Percentiles rank a stretch among this genome's conserved stretches.
Evolutionary conservation across 2,888 invertebrate species (phyloP).

Genomic region (Euspilapteryx auroguttella): DNA sequence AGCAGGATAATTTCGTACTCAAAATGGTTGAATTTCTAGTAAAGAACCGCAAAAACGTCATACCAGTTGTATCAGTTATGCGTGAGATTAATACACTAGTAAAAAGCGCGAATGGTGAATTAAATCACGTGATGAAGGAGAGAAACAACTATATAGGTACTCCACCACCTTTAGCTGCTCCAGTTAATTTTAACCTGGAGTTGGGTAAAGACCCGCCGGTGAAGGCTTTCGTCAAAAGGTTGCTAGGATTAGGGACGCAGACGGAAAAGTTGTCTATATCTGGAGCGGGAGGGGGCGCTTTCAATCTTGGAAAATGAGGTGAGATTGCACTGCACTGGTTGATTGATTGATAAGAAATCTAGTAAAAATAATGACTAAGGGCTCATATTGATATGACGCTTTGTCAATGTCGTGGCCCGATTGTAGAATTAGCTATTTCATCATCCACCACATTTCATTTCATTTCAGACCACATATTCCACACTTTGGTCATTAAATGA

Average conservation of each 20-base stretch:
- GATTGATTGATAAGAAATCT: no score
- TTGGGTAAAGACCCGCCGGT: conserved; percentile 20
- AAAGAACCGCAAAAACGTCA: conserved; percentile 18
- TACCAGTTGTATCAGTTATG: conserved; percentile 30
- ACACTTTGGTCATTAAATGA: no score
- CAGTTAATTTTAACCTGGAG: conserved; percentile 22
- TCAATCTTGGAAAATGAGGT: conserved; percentile 14
- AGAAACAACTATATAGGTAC: conserved; percentile 29
- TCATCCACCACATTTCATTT: no score
- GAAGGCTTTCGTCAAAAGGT: conserved; percentile 20
- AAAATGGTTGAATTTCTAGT: conserved; percentile 24
- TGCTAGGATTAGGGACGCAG: conserved; percentile 22
- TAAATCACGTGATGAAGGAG: conserved; percentile 26
- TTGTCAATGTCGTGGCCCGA: no score
- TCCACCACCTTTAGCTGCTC: conserved; percentile 13
- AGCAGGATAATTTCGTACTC: conserved; percentile 21
- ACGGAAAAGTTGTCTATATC: conserved; percentile 25
- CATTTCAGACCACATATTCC: no score
- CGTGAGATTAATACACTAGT: conserved; percentile 35
- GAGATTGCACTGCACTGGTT: no score
- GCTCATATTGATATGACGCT: no score
- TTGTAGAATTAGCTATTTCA: no score
- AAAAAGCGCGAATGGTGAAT: conserved; percentile 24
- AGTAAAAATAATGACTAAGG: no score
- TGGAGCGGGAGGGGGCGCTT: no score